These are phyloP conservation scores for Drosophila pseudotalamancana DNA, from an alignment of 2,888 invertebrate genomes.

Conservation along the genomic window DNA sequence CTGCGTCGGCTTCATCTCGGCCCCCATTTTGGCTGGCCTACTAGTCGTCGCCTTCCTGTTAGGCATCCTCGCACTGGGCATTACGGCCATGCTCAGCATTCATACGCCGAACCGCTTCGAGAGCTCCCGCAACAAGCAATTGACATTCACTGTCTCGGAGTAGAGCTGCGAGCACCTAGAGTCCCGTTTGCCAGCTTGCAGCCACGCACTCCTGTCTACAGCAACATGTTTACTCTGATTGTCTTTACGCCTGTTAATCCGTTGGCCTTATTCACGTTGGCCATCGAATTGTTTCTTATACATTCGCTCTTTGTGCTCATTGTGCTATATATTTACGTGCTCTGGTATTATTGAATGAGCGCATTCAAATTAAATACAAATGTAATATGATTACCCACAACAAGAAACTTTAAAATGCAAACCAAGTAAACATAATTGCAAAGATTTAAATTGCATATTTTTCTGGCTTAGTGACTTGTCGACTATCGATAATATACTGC, in stretches of 20 bases:
- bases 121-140: slow-evolving; percentile 96
- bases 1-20: slow-evolving; percentile 95
- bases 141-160: slow-evolving; percentile 91
- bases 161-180: slow-evolving; percentile 83
- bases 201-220: neutral
- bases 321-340: slow-evolving; percentile 76
- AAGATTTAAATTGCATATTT: neutral
- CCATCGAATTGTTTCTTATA: slow-evolving; percentile 79
- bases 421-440: neutral
- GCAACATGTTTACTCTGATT: slow-evolving; percentile 74
- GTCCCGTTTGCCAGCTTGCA: neutral
- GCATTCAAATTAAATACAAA: slow-evolving; percentile 15
- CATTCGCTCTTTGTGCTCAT: slow-evolving; percentile 80
- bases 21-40: slow-evolving; percentile 96
- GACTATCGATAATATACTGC: neutral
- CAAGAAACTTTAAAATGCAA: neutral
- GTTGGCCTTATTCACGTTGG: slow-evolving; percentile 73
- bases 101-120: slow-evolving; percentile 99
- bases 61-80: slow-evolving; percentile 91
- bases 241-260: slow-evolving; percentile 69
- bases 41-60: slow-evolving; percentile 91
- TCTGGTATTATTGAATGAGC: slow-evolving; percentile 71
- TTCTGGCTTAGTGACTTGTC: neutral
- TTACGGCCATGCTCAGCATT: slow-evolving; percentile 95
- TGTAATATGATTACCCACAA: slow-evolving; percentile 1